phyloP scores from a whole-genome alignment of 2,113 vertebrate species.

The Chamaea fasciata region DNA sequence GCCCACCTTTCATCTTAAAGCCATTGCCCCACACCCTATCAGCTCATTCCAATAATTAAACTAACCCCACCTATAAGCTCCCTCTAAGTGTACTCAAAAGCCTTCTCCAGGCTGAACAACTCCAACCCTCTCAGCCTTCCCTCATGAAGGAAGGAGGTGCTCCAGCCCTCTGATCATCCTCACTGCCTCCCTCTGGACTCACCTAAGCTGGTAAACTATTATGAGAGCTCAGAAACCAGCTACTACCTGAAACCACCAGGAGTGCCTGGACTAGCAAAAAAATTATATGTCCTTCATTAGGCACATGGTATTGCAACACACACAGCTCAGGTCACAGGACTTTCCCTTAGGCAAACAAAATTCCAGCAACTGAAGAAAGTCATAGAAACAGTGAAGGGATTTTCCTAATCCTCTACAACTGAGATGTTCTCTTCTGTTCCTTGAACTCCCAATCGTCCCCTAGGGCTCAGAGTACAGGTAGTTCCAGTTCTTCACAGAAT shows the following conservation, averaged over 20 bases:
- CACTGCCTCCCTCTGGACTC: not conserved
- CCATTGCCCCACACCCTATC: not conserved
- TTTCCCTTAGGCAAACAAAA: not conserved
- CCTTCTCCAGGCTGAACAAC: not conserved
- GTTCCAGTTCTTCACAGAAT: not conserved
- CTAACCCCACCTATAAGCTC: too few relatives aligned
- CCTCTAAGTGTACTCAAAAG: not conserved
- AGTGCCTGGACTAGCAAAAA: not conserved
- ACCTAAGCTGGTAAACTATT: not conserved
- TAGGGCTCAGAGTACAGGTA: not conserved
- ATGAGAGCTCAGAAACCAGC: not conserved
- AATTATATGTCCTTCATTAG: fast-evolving
- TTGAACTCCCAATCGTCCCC: not conserved
- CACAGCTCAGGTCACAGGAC: not conserved
- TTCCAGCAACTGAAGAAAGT: not conserved
- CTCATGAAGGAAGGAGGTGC: not conserved
- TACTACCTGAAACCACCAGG: not conserved
- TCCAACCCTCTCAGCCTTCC: not conserved
- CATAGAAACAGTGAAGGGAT: not conserved
- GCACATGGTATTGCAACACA: not conserved
- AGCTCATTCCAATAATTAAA: not conserved
- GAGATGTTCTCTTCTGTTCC: not conserved
- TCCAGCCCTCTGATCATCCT: not conserved
- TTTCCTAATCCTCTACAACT: not conserved
- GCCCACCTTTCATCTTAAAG: not conserved